These are phyloP conservation scores for Thysanoteuthis rhombus DNA, from an alignment of 2,888 invertebrate species.

Conservation along the genomic window DNA sequence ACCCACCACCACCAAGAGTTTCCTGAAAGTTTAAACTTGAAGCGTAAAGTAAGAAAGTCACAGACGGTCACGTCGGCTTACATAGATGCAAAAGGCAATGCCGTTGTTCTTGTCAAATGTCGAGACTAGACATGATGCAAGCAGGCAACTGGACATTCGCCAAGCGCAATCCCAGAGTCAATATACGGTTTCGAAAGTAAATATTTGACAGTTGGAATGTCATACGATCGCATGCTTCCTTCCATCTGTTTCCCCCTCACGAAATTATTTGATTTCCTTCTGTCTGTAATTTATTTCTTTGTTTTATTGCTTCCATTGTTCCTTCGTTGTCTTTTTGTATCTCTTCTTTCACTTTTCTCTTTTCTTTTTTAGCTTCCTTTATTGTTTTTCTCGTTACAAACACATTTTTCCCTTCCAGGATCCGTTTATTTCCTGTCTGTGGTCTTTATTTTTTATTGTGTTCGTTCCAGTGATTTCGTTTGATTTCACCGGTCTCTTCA, in stretches of 20 bases:
- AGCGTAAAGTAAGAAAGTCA: neutral
- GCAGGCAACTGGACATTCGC: neutral
- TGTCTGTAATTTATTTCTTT: too few relatives aligned
- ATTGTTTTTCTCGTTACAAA: too few relatives aligned
- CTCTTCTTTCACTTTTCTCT: too few relatives aligned
- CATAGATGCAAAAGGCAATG: neutral
- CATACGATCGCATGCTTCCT: neutral
- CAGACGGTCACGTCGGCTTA: neutral
- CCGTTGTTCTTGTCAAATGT: neutral
- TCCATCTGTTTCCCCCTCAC: neutral
- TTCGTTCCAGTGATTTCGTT: too few relatives aligned
- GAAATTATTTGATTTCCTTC: too few relatives aligned
- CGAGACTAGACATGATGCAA: neutral
- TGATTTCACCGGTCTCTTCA: too few relatives aligned
- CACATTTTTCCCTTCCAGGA: too few relatives aligned
- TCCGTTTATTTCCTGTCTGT: too few relatives aligned
- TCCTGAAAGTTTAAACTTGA: neutral
- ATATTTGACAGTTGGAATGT: neutral
- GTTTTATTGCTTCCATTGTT: too few relatives aligned
- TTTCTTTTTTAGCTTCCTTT: too few relatives aligned
- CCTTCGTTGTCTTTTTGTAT: too few relatives aligned
- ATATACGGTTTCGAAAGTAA: neutral
- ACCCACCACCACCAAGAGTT: neutral
- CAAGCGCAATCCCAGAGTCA: neutral
- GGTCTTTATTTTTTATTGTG: too few relatives aligned